Evolutionary conservation across 2,797 vertebrate species (phyloP).

Genomic region (Dromococcyx pavoninus): DNA sequence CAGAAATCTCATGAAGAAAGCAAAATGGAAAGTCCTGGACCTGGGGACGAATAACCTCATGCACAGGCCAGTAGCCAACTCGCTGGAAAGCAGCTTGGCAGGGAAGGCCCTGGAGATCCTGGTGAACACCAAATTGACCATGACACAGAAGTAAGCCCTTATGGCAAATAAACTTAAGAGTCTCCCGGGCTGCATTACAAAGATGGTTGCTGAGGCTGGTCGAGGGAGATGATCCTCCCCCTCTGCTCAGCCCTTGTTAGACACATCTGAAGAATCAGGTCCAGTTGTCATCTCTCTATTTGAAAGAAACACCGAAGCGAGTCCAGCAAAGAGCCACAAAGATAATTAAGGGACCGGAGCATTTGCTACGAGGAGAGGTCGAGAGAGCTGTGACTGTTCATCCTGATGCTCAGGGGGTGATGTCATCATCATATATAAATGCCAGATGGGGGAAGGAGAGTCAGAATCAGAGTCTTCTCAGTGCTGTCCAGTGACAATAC

Average conservation of each 20-base stretch:
- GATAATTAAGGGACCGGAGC: background rate
- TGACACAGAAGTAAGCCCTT: background rate
- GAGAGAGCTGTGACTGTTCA: background rate
- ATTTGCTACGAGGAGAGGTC: background rate
- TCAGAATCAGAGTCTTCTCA: background rate
- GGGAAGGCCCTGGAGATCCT: background rate
- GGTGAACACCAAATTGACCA: background rate
- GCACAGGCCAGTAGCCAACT: background rate
- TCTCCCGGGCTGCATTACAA: background rate
- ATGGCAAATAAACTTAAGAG: background rate
- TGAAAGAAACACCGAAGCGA: background rate
- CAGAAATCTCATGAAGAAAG: background rate
- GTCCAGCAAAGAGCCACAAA: background rate
- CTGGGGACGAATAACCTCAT: background rate
- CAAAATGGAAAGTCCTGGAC: background rate
- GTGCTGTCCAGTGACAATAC: background rate
- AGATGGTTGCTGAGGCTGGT: background rate
- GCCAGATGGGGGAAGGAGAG: background rate
- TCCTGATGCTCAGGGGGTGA: background rate
- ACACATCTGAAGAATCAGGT: background rate
- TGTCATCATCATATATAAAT: background rate
- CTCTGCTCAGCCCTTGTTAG: background rate
- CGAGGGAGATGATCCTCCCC: background rate
- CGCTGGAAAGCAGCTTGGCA: background rate
- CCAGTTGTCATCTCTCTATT: background rate